phyloP scores from a whole-genome alignment of 2,797 vertebrate species.

The Orientallactaga sibirica region DNA sequence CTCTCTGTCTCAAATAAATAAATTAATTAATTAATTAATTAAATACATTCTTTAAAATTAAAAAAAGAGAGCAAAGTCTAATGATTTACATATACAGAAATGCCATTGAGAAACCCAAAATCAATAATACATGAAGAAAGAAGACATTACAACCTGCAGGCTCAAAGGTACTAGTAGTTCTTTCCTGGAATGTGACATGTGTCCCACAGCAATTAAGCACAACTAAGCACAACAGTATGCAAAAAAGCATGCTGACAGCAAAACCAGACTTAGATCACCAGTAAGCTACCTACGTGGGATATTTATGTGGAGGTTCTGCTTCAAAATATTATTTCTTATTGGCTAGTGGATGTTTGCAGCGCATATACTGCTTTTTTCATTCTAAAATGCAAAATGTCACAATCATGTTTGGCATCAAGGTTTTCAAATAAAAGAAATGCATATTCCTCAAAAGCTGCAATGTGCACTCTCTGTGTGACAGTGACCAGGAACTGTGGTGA shows the following conservation, averaged over 20 bases:
- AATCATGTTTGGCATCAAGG: neutral
- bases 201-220: neutral
- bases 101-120: neutral
- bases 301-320: neutral
- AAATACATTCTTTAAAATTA: neutral
- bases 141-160: neutral
- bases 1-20: no score
- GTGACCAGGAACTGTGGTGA: neutral
- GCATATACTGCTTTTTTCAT: neutral
- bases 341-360: neutral
- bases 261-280: neutral
- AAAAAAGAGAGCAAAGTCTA: neutral
- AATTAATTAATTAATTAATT: no score
- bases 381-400: neutral
- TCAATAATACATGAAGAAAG: neutral
- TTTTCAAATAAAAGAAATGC: slow-evolving; percentile 21
- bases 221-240: neutral
- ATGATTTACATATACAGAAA: neutral
- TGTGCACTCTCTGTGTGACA: neutral
- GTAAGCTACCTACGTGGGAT: neutral
- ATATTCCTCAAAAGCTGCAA: neutral
- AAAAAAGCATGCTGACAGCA: neutral
- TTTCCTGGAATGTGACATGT: neutral
- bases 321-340: neutral
- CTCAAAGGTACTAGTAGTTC: neutral